Evolutionary conservation across 2,797 vertebrate species (phyloP), one percentile per base, ranked within the genome.

Genomic region (Sarcophilus harrisii): DNA sequence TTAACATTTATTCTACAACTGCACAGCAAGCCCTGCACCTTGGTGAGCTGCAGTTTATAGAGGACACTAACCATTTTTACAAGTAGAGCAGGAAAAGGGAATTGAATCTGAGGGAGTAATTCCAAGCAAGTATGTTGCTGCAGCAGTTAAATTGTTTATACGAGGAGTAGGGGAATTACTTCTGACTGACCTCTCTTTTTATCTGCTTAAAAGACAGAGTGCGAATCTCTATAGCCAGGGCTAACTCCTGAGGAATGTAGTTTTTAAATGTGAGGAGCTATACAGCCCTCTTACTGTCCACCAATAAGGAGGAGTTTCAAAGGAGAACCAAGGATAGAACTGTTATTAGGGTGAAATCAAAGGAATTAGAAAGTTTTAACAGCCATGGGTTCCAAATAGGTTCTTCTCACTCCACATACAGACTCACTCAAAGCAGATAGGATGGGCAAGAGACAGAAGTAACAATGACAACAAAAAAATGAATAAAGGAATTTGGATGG

Each of bases 1-100:
- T 99, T 99, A 99, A 99, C 99, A 99, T 99, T 99, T 99, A 99
- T 99, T 99, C 98, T 98, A 99, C 98, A 99, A 98, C 98, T 98
- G 98, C 98, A 98, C 98, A 98, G 99, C 98, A 98, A 99, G 98
- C 98, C 98, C 98, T 98, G 98, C 98, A 98, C 99, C 98, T 98
- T 97, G 98, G 98, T 98, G 98, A 99, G 98, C 98, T 98, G 98
- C 98, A 98, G 98, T 99, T 99, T 99, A 99, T 99, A 98, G 98
- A 98, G 98, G 98, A 99, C 98, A 98, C 98, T 98, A 99, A 99
- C 98, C 98, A 98, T 98, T 99, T 99, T 99, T 99, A 99, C 98
- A 99, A 99, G 98, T 98, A 98, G 98, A 99, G 98, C 98, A 99
- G 98, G 98, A 98, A 99, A 98, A 98, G 98, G 98, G 98, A 99